Conservation (phyloP, 2,113 vertebrate species). For the Mirza zaza region DNA sequence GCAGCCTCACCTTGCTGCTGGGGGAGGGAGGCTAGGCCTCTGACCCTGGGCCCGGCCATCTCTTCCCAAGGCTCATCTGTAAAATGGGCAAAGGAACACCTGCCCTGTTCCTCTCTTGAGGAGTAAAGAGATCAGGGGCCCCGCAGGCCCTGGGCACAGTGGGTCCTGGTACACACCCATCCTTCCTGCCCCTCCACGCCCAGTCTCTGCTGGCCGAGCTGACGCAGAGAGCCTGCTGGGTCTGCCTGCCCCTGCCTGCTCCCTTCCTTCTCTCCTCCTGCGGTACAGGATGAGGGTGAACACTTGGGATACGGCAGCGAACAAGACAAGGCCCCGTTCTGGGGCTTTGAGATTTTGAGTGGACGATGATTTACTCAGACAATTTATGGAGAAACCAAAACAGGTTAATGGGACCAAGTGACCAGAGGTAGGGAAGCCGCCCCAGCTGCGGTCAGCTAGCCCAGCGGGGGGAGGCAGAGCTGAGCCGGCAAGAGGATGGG, state of each 20-base stretch:
- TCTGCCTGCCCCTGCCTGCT: neutral
- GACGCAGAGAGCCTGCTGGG: neutral
- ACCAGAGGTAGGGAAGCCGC: neutral
- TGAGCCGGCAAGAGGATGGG: neutral
- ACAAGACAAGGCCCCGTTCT: neutral
- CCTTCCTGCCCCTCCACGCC: neutral
- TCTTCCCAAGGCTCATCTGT: neutral
- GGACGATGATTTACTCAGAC: neutral
- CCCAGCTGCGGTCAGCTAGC: neutral
- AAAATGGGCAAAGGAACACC: neutral
- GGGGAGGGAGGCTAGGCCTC: neutral
- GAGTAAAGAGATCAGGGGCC: neutral
- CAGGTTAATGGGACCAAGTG: neutral
- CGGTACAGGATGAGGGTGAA: neutral
- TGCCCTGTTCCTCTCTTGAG: neutral
- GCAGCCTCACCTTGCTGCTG: neutral
- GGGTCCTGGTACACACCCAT: neutral
- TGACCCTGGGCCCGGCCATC: accelerated
- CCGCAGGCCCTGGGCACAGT: accelerated
- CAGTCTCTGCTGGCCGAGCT: neutral
- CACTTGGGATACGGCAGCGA: too few species aligned
- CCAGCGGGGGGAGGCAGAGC: neutral
- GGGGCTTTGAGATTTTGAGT: neutral
- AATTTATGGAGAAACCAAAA: neutral
- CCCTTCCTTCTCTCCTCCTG: neutral